Base-by-base conservation (phyloP, 2,888 invertebrate genomes). In the Abrostola triplasia region DNA sequence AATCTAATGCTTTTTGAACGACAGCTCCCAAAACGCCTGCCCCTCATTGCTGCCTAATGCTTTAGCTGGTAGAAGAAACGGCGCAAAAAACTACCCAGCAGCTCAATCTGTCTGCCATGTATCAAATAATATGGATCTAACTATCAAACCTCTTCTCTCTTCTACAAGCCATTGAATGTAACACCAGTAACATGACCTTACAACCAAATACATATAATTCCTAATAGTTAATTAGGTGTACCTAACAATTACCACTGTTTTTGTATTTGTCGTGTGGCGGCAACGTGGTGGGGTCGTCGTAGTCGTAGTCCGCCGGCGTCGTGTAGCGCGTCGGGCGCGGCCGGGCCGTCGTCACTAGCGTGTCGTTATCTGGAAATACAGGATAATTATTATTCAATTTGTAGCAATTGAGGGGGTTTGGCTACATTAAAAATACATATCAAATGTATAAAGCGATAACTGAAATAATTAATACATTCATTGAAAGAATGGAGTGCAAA, bases 241-340 rank as follows among this genome's bases (percentile, higher is more conserved):
- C 93, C 94, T 94, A 95, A 95, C 91, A 93, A 95, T 95, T 92
- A 92, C 93, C 91, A 90, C 94, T 93, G 88, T 95, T 94, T 90
- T 95, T 93, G 85, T 91, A 90, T 87, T 90, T 89, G 83, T 93
- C 92, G 79, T 89, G 80, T 55, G 88, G 84, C 1, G 88, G 71
- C 53, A 85, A 88, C 53, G 87, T 87, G 41, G 82, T 74, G 38
- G 82, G 89, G 9, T 90, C 90, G 0, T 90, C 90, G 5, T 89
- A 86, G 5, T 92, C 91, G 0, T 90, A 89, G 0, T 90, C 89
- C 0, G 90, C 83, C 13, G 88, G 85, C 11, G 92, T 90, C 36
- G 92, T 91, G 84, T 92, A 87, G 5, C 92, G 88, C 5, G 93
- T 92, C 35, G 93, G 92, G 73, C 89, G 88, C 64, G 94, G 93